Conservation (phyloP, 2,888 invertebrate genomes). For the Hofmannophila pseudospretella region DNA sequence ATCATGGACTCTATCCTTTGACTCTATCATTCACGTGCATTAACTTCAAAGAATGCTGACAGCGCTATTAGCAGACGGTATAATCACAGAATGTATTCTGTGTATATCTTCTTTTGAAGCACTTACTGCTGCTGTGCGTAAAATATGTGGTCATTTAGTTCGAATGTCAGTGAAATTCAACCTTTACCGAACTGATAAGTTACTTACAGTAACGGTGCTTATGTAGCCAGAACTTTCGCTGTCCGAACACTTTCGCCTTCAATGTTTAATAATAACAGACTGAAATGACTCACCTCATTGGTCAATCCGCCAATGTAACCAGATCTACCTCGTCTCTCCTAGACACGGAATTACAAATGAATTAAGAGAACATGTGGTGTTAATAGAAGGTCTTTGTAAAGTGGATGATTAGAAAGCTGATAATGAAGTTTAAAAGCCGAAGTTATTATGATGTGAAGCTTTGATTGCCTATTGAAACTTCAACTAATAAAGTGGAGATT, state of each 20-base stretch:
- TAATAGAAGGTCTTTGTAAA: slow-evolving; percentile 8
- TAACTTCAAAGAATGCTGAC: no score
- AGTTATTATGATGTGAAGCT: background rate
- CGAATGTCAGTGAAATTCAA: slow-evolving; percentile 28
- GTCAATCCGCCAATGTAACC: slow-evolving; percentile 17
- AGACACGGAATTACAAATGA: background rate
- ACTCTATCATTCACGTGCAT: no score
- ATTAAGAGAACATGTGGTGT: slow-evolving; percentile 12
- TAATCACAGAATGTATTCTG: no score
- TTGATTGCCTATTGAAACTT: slow-evolving; percentile 1
- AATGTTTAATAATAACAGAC: slow-evolving; percentile 29
- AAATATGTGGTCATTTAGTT: slow-evolving; percentile 3
- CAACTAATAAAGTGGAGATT: background rate
- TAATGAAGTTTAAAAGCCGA: slow-evolving; percentile 8
- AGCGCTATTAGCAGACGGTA: no score
- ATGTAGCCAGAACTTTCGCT: slow-evolving; percentile 48
- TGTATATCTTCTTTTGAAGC: no score
- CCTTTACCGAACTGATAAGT: slow-evolving; percentile 33
- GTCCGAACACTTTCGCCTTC: slow-evolving; percentile 59
- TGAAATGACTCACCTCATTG: slow-evolving; percentile 45
- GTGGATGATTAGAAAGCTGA: slow-evolving; percentile 21
- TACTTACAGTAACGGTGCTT: slow-evolving; percentile 6
- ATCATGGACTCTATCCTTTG: no score
- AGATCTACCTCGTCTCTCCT: slow-evolving; percentile 5
- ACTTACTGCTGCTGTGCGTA: no score